Evolutionary conservation across 2,888 invertebrate species (phyloP).

Genomic region (Diadromus collaris): DNA sequence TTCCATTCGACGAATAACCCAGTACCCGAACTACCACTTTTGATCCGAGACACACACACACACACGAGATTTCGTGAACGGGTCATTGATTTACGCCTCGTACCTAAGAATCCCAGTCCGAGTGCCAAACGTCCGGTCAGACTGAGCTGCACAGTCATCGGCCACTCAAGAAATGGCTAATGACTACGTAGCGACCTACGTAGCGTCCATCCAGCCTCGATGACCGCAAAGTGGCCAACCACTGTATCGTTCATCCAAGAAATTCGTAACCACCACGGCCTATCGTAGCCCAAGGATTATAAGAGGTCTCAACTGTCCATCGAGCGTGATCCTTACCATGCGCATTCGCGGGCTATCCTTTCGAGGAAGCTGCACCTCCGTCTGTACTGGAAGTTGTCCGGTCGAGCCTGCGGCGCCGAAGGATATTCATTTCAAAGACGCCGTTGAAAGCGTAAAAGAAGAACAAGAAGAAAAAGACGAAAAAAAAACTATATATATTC

Average conservation of each 20-base stretch:
- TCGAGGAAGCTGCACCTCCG: neutral
- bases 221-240: neutral
- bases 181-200: constrained; percentile 11
- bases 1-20: constrained; percentile 39
- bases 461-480: constrained; percentile 12
- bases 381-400: constrained; percentile 31
- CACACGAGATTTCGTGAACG: constrained; percentile 58
- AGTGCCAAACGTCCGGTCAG: constrained; percentile 25
- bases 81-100: constrained; percentile 59
- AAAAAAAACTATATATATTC: constrained; percentile 26
- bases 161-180: constrained; percentile 18
- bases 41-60: constrained; percentile 34
- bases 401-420: constrained; percentile 35
- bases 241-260: neutral
- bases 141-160: constrained; percentile 26
- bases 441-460: constrained; percentile 26
- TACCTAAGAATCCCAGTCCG: constrained; percentile 42
- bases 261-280: neutral
- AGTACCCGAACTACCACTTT: constrained; percentile 52
- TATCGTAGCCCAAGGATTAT: neutral
- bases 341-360: constrained; percentile 18
- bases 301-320: neutral
- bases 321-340: constrained; percentile 4
- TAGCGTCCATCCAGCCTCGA: neutral
- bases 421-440: constrained; percentile 57